phyloP scores from a whole-genome alignment of 2,888 invertebrate genomes.

The Exocentrus adspersus region DNA sequence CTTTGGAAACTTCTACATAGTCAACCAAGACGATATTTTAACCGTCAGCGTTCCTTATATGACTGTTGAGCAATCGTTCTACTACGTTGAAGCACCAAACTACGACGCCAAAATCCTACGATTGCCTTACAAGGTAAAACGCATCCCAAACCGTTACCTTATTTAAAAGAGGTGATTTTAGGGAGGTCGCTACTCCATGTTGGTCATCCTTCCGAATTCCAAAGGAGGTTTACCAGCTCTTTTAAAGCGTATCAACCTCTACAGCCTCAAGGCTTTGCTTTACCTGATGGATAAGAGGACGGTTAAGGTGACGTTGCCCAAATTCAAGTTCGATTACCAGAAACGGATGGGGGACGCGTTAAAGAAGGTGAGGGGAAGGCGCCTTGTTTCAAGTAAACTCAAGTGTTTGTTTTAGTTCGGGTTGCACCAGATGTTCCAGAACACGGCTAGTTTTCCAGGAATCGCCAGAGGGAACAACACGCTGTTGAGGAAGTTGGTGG shows the following conservation, averaged over 20 bases:
- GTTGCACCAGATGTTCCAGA: constrained; percentile 75
- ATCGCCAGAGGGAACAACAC: constrained; percentile 70
- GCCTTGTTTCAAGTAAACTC: too few relatives aligned
- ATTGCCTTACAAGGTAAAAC: constrained; percentile 74
- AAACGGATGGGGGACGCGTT: constrained; percentile 71
- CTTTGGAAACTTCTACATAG: constrained; percentile 70
- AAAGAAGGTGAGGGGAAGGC: constrained; percentile 67
- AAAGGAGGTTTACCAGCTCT: constrained; percentile 71
- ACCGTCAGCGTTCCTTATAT: constrained; percentile 72
- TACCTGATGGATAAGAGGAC: constrained; percentile 69
- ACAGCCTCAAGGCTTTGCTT: constrained; percentile 68
- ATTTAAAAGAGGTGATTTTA: too few relatives aligned
- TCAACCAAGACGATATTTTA: constrained; percentile 59
- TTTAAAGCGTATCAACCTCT: constrained; percentile 68
- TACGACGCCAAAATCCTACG: constrained; percentile 77
- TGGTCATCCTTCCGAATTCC: constrained; percentile 75
- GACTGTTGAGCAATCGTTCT: constrained; percentile 67
- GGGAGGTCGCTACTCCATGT: constrained; percentile 81
- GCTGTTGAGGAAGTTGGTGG: constrained; percentile 62
- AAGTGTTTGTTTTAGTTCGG: constrained; percentile 69
- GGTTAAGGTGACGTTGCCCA: constrained; percentile 76
- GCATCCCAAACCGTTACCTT: background rate
- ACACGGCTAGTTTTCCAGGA: constrained; percentile 76
- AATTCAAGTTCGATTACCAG: constrained; percentile 78
- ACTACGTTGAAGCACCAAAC: constrained; percentile 70